phyloP scores from a whole-genome alignment of 2,888 invertebrate species.

The Allolobophora icterica region DNA sequence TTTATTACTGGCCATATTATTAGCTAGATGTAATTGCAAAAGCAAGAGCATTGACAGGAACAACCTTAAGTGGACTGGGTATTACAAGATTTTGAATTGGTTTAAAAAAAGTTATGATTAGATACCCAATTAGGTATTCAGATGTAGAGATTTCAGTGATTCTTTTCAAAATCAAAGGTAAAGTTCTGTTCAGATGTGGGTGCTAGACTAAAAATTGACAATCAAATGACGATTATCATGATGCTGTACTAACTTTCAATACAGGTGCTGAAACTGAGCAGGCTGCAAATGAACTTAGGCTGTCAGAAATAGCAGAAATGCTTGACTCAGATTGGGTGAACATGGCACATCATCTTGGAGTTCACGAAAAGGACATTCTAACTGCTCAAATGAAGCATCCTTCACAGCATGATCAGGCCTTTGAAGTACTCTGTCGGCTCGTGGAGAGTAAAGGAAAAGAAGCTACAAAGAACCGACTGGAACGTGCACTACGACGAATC shows the following conservation, averaged over 20 bases:
- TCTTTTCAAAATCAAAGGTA: background rate
- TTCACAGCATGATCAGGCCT: conserved; percentile 27
- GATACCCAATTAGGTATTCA: background rate
- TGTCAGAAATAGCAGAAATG: conserved; percentile 34
- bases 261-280: conserved; percentile 24
- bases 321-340: conserved; percentile 60
- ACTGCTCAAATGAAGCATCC: conserved; percentile 33
- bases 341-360: conserved; percentile 82
- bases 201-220: too few species aligned
- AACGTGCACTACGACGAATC: conserved; percentile 71
- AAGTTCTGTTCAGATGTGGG: too few species aligned
- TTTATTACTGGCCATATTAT: too few species aligned
- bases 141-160: background rate
- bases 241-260: background rate
- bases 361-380: conserved; percentile 82
- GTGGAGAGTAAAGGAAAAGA: conserved; percentile 30
- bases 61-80: too few species aligned
- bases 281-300: conserved; percentile 33
- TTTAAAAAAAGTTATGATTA: background rate
- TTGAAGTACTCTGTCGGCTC: conserved; percentile 31
- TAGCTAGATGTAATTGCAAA: too few species aligned
- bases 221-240: background rate
- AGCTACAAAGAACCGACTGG: conserved; percentile 73
- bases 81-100: background rate
- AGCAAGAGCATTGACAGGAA: too few species aligned